Evolutionary conservation across 37 sponge, comb jelly and placozoan species (phyloP).

Genomic region (Diacarnus erythraeanus): DNA sequence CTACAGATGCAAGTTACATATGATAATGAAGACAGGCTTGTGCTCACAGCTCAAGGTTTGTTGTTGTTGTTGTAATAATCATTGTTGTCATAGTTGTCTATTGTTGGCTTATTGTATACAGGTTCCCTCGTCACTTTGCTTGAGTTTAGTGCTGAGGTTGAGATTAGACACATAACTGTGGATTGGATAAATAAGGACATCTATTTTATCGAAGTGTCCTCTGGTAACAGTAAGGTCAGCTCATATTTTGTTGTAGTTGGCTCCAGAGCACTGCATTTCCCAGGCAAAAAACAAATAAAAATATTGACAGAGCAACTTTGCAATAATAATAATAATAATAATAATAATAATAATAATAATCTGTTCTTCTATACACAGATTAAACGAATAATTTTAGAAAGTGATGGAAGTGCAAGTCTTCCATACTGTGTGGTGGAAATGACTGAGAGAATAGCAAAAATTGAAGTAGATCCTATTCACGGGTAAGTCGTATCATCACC

Average conservation of each 20-base stretch:
- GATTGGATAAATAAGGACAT: slow-evolving; percentile 42
- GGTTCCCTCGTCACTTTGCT: neutral
- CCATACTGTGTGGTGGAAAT: neutral
- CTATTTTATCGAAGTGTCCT: slow-evolving; percentile 12
- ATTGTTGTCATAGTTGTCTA: neutral
- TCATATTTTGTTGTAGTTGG: neutral
- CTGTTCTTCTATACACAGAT: neutral
- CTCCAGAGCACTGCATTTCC: no score
- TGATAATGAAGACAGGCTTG: neutral
- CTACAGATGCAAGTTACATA: neutral
- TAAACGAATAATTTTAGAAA: neutral
- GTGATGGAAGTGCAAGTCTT: neutral
- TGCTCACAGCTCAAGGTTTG: neutral
- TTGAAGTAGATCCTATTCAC: slow-evolving; percentile 44
- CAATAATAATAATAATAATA: neutral
- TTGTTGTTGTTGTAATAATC: neutral
- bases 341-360: neutral
- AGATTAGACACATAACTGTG: slow-evolving; percentile 22
- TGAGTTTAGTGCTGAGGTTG: neutral
- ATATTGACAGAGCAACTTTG: neutral
- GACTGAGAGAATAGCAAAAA: neutral
- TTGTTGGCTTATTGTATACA: no score
- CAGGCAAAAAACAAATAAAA: no score
- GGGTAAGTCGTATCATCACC: slow-evolving; percentile 14
- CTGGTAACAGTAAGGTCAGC: neutral